Percentiles rank a stretch among this genome's conserved stretches.
phyloP scores from a whole-genome alignment of 2,113 vertebrate species.

The Poecilia latipinna region DNA sequence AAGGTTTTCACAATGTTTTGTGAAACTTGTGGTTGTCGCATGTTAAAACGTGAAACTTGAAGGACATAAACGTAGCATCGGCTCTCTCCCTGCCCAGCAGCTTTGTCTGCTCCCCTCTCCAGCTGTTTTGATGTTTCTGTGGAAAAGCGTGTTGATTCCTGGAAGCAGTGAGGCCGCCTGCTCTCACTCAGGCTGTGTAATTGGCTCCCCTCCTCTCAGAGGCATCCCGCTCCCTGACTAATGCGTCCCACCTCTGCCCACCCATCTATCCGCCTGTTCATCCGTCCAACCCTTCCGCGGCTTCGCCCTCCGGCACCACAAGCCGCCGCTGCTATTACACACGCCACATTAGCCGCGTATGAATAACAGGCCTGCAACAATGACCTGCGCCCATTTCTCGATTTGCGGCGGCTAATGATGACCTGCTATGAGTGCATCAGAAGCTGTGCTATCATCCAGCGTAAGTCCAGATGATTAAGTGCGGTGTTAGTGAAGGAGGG shows the following conservation, averaged over 20 bases:
- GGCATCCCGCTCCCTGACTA: slow-evolving; percentile 32
- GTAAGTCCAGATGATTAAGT: not conserved
- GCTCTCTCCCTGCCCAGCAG: not conserved
- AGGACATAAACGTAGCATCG: not conserved
- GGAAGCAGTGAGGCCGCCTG: slow-evolving; percentile 17
- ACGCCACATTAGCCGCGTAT: slow-evolving; percentile 30
- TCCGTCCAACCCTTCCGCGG: slow-evolving; percentile 5
- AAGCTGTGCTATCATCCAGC: slow-evolving; percentile 1
- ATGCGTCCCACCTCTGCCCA: slow-evolving; percentile 13
- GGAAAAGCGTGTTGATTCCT: slow-evolving; percentile 29
- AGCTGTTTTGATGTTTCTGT: slow-evolving; percentile 34
- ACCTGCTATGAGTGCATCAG: slow-evolving; percentile 4
- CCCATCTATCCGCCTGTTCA: slow-evolving; percentile 11
- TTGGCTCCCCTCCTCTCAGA: slow-evolving; percentile 26
- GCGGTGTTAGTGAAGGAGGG: not conserved
- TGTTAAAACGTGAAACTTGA: not conserved
- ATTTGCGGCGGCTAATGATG: slow-evolving; percentile 19
- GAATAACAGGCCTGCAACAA: slow-evolving; percentile 17
- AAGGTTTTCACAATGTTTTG: too few species aligned
- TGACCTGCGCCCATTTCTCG: slow-evolving; percentile 12
- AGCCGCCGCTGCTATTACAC: slow-evolving; percentile 16
- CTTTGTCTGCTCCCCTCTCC: not conserved
- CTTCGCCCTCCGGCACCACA: slow-evolving; percentile 2
- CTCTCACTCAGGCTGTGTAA: slow-evolving; percentile 35
- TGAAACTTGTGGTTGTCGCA: too few species aligned